A percentile compares a stretch with the other conserved stretches of the same genome.
Conservation (phyloP, 2,113 vertebrate species). For the Bungarus multicinctus region DNA sequence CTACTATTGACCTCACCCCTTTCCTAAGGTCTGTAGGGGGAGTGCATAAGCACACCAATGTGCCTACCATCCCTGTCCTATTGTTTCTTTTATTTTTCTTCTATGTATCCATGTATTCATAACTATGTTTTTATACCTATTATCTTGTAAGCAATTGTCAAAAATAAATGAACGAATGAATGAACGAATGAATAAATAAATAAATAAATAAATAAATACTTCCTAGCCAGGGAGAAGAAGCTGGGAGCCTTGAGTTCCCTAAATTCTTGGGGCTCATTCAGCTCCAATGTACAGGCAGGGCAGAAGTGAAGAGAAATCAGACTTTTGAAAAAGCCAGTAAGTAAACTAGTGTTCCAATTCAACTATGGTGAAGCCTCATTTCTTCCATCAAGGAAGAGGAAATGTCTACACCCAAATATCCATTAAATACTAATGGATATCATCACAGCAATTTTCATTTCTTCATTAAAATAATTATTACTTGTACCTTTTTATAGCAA, state of each 20-base stretch:
- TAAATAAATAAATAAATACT: no score
- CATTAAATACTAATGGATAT: not conserved
- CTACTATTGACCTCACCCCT: no score
- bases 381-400: not conserved
- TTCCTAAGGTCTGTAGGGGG: no score
- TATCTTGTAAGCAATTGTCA: no score
- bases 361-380: not conserved
- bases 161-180: no score
- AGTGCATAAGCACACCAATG: no score
- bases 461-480: not conserved
- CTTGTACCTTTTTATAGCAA: not conserved
- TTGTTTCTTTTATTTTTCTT: no score
- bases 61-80: no score
- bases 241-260: not conserved
- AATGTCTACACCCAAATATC: not conserved
- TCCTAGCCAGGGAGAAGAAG: not conserved
- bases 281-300: not conserved
- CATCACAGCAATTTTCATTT: not conserved
- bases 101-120: no score
- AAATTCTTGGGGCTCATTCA: not conserved
- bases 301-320: not conserved
- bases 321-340: not conserved
- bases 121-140: no score
- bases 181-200: no score
- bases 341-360: not conserved